Conservation (phyloP, 1,140 invertebrate genomes). For the Bombus pyrosoma region DNA sequence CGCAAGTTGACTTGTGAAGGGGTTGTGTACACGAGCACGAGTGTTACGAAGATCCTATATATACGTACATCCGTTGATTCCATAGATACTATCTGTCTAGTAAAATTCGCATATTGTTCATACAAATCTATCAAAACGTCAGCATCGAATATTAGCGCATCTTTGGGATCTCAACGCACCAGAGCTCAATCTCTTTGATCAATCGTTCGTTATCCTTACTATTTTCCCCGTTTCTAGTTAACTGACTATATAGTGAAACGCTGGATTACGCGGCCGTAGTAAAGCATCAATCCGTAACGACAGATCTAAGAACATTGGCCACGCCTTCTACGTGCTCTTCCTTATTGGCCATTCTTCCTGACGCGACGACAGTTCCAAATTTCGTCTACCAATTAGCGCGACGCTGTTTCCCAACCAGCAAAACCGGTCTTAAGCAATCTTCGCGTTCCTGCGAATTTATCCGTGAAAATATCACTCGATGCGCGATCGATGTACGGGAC, state of each 20-base stretch:
- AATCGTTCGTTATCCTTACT: background rate
- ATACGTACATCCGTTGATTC: too few relatives aligned
- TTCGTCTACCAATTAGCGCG: conserved; percentile 77
- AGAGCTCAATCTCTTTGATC: too few relatives aligned
- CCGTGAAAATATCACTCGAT: background rate
- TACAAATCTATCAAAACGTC: too few relatives aligned
- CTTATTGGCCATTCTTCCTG: conserved; percentile 78
- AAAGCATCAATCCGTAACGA: conserved; percentile 60
- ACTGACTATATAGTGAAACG: background rate
- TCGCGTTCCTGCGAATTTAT: conserved; percentile 12
- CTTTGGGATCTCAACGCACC: too few relatives aligned
- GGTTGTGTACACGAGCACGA: too few relatives aligned
- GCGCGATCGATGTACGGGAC: background rate
- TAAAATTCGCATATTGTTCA: too few relatives aligned
- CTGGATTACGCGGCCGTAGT: conserved; percentile 41
- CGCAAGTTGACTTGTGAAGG: too few relatives aligned
- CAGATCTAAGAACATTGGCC: conserved; percentile 55
- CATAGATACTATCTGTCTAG: too few relatives aligned
- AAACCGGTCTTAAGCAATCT: background rate
- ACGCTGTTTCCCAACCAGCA: conserved; percentile 73
- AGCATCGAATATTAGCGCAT: too few relatives aligned
- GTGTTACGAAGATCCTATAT: too few relatives aligned
- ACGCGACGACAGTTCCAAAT: conserved; percentile 57
- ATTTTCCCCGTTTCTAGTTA: background rate
- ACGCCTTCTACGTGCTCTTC: conserved; percentile 78